Base-by-base conservation (phyloP, 2,113 vertebrate genomes). In the Rhea pennata region DNA sequence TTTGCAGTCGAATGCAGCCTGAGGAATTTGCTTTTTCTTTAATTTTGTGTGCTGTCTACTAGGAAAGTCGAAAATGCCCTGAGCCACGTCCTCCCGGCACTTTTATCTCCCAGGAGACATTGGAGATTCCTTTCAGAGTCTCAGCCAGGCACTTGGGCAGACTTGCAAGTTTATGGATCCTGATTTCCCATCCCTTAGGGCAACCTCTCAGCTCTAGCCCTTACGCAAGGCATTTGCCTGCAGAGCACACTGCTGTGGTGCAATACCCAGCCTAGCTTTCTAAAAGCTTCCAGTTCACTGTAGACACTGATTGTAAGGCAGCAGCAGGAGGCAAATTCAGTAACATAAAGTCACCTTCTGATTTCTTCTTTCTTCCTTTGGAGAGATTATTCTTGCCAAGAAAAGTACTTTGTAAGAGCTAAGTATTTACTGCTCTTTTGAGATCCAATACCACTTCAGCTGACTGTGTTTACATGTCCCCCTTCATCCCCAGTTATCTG, bases 401-500 rank as follows among this genome's bases (percentile, higher is more conserved):
- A 33, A 36, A 92, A 87, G 40, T 84, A 54, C 78, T 87, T 90
- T 46, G n/a, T 48, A 58, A 90, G 33, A 87, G 26, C 20, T 67
- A 84, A 75, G 90, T 91, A 84, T 95, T 92, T 93, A 91, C 86
- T 94, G 70, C 84, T 96, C 53, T 94, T 97, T 93, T 19, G 1
- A n/a, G 80, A 88, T 79, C 59, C 62, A 93, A 85, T 89, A 91
- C 86, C 75, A 21, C 69, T 95, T 87, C 77, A 92, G 7, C 62
- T 89, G 80, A 84, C 70, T 86, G 66, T 77, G 77, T 91, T 95
- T 95, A 93, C 61, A 17, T 3, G 44, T 58, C 29, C 39, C 23
- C 88, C 42, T 58, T 96, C 84, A 91, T 79, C 9, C 58, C 48
- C 88, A 73, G 69, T 88, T 94, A 71, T 67, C 50, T 82, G 78